Evolutionary conservation across 2,888 invertebrate species (phyloP).

Genomic region (Cancer borealis): DNA sequence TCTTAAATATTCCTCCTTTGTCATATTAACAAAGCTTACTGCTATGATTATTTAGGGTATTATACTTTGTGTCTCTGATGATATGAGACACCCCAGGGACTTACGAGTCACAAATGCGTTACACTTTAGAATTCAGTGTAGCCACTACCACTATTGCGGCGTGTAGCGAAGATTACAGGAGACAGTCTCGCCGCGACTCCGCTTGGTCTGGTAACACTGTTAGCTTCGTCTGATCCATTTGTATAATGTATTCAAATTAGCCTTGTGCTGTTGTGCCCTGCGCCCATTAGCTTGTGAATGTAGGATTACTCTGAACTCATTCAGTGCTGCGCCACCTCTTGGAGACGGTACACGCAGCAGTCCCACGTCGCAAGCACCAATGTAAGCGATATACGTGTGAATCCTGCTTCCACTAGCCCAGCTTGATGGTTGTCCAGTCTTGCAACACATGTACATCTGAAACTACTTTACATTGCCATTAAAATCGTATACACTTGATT

Average conservation of each 20-base stretch:
- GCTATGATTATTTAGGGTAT: background rate
- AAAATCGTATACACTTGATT: no score
- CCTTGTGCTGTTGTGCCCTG: background rate
- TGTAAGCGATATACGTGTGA: background rate
- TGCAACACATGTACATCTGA: background rate
- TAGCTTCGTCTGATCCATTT: slow-evolving; percentile 35
- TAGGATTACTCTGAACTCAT: slow-evolving; percentile 36
- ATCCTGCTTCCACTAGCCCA: background rate
- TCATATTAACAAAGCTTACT: background rate
- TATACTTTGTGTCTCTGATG: background rate
- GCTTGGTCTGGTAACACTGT: background rate
- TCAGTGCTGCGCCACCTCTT: background rate
- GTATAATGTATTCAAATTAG: slow-evolving; percentile 58
- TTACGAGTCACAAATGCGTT: background rate
- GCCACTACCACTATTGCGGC: background rate
- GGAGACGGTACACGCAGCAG: background rate
- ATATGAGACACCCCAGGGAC: background rate
- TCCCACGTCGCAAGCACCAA: background rate
- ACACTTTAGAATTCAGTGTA: background rate
- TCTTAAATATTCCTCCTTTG: background rate
- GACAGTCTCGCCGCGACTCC: background rate
- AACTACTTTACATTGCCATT: background rate
- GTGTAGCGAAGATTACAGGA: background rate
- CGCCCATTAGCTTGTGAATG: slow-evolving; percentile 53
- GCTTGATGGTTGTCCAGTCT: background rate